Evolutionary conservation across 2,797 vertebrate genomes (phyloP).

Genomic region (Coregonus suidteri): DNA sequence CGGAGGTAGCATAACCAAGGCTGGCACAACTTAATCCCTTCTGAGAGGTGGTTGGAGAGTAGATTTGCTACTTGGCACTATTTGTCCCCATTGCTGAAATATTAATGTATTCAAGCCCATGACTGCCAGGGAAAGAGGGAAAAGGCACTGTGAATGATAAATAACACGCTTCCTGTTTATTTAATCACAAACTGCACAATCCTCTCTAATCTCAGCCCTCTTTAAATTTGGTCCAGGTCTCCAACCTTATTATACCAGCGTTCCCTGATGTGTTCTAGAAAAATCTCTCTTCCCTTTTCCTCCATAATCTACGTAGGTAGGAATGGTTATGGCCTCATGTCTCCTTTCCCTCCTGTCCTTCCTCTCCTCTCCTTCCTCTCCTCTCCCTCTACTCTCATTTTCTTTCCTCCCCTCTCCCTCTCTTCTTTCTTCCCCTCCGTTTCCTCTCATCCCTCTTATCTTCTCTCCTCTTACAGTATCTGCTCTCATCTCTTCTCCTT

Average conservation of each 20-base stretch:
- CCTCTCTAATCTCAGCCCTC: slow-evolving; percentile 21
- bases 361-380: background rate
- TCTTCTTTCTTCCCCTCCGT: too few species aligned
- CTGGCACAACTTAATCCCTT: slow-evolving; percentile 10
- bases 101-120: slow-evolving; percentile 35
- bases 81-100: slow-evolving; percentile 21
- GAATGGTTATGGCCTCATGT: background rate
- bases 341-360: background rate
- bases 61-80: slow-evolving; percentile 26
- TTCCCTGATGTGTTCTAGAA: background rate
- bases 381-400: too few species aligned
- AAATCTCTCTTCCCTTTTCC: background rate
- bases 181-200: slow-evolving; percentile 26
- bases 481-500: too few species aligned
- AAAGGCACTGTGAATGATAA: slow-evolving; percentile 24
- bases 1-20: background rate
- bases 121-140: slow-evolving; percentile 29
- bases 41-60: slow-evolving; percentile 12
- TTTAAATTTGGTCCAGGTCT: background rate
- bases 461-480: too few species aligned
- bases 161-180: slow-evolving; percentile 32
- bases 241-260: background rate
- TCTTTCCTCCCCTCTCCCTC: too few species aligned
- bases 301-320: too few species aligned
- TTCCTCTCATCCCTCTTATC: too few species aligned